Base-by-base conservation (phyloP, 2,888 invertebrate genomes). In the Hydraecia micacea region DNA sequence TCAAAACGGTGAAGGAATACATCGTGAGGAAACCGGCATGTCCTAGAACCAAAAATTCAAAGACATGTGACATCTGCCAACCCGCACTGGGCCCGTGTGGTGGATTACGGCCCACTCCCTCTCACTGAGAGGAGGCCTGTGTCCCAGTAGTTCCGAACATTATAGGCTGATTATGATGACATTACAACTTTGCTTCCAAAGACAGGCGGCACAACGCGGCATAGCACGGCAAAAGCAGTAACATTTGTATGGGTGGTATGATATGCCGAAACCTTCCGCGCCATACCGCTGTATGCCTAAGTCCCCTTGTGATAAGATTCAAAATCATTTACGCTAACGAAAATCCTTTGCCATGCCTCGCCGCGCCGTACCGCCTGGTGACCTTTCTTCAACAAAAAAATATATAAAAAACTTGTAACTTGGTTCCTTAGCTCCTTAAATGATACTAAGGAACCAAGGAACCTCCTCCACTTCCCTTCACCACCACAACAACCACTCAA, bases 401-500 rank as follows among this genome's bases (percentile, higher is more conserved):
- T 25, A 25, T 9, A 25, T 25, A 7, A 21, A 55, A n/a, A 25
- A 55, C 60, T 60, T 28, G 0, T 60, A 7, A 15, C 18, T 32
- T 32, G 18, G 2, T 1, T 18, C 18, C 8, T 18, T 62, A 8
- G 3, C 18, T 28, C 32, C 1, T 8, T 32, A 18, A 8, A 0
- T 55, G 25, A 4, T 25, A 25, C 55, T 55, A 28, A 75, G 13
- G 11, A 60, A 46, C 32, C 6, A 65, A 63, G 13, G 1, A 60
- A 55, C 39, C 25, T 58, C 55, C 67, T n/a, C 52, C 62, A 77
- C n/a, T 25, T 65, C 55, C 69, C 69, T 39, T 77, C 67, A 75
- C 49, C 86, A 81, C 80, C 79, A 65, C 49, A 62, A 60, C 67
- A 62, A 60, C 67, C 75, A 86, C 86, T 88, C 84, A 87, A 88